A percentile compares a stretch with the other conserved stretches of the same genome.
Conservation (phyloP, 1,140 invertebrate genomes). For the Lepeophtheirus salmonis region DNA sequence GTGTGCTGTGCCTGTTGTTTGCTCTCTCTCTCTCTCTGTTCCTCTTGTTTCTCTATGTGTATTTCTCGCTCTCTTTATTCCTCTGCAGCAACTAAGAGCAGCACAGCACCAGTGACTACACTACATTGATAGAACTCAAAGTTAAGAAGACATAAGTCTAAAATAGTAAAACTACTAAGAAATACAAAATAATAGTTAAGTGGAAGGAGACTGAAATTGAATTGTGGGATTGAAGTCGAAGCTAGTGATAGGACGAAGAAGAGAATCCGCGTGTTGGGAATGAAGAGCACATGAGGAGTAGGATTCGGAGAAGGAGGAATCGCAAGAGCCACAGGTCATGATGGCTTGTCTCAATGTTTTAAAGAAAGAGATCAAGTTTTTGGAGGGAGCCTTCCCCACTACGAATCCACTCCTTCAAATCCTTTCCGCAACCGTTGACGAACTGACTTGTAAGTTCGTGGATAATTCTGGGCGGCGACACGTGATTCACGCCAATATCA, state of each 20-base stretch:
- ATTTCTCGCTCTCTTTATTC: background rate
- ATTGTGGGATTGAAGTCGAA: too few relatives aligned
- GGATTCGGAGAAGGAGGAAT: too few relatives aligned
- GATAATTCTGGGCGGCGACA: constrained; percentile 79
- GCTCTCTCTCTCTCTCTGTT: background rate
- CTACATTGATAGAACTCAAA: too few relatives aligned
- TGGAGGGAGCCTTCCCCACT: constrained; percentile 83
- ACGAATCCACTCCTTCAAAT: constrained; percentile 91
- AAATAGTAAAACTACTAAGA: too few relatives aligned
- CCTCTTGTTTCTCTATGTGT: background rate
- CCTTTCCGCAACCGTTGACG: constrained; percentile 87
- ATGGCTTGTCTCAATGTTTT: constrained; percentile 95
- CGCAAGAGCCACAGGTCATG: background rate
- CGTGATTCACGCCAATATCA: constrained; percentile 93
- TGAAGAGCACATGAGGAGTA: too few relatives aligned
- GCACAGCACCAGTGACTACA: too few relatives aligned
- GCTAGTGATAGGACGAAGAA: too few relatives aligned
- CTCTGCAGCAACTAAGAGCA: too few relatives aligned
- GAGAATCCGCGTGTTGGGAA: too few relatives aligned
- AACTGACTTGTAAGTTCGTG: constrained; percentile 87
- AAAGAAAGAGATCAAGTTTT: constrained; percentile 88
- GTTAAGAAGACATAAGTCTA: too few relatives aligned
- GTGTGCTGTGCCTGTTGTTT: background rate
- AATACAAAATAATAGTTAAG: too few relatives aligned
- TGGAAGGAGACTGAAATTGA: too few relatives aligned